Base-by-base conservation (phyloP, 2,888 invertebrate species). In the Campoplex capitator region DNA sequence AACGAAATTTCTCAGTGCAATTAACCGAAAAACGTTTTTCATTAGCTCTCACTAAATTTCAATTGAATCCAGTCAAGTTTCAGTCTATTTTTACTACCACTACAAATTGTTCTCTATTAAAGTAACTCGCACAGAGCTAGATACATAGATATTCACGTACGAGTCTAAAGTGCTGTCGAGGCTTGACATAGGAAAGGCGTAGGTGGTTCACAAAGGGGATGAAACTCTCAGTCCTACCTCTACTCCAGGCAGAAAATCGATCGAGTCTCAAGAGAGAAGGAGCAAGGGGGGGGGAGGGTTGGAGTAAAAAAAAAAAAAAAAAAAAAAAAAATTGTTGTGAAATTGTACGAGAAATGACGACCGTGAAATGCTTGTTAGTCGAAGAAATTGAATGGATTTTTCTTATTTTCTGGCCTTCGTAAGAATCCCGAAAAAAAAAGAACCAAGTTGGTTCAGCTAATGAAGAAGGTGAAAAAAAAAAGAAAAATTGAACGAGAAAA, bases 191-290 rank as follows among this genome's bases (percentile, higher is more conserved):
- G 71, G 62, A 45, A 71, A 48, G 32, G 62, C 45, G 79, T 62
- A 54, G 78, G 67, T 54, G 75, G 56, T 56, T 78, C 13, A 51
- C 79, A 80, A 80, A 71, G 71, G 67, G 77, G 67, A 71, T 35
- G 62, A 71, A 62, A 62, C 28, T 58, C 62, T 75, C 58, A 71
- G 71, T 51, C 16, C 71, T 48, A 45, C 45, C 58, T 62, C 23
- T 28, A n/a, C 68, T 65, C 70, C 48, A 48, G 62, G 38, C 13
- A 56, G 32, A 67, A 68, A 78, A 84, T 74, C 78, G 71, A 79
- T 45, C 58, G 67, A 42, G 84, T 68, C 79, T 74, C 56, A 32
- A 74, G 76, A 62, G 83, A 71, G 54, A 23, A 35, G 58, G 83
- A 62, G 38, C 23, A 23, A 23, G 23, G 23, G 51, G 68, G 23